These are phyloP conservation scores for Columba janthina DNA, from an alignment of 2,113 vertebrate genomes.

Conservation along the genomic window DNA sequence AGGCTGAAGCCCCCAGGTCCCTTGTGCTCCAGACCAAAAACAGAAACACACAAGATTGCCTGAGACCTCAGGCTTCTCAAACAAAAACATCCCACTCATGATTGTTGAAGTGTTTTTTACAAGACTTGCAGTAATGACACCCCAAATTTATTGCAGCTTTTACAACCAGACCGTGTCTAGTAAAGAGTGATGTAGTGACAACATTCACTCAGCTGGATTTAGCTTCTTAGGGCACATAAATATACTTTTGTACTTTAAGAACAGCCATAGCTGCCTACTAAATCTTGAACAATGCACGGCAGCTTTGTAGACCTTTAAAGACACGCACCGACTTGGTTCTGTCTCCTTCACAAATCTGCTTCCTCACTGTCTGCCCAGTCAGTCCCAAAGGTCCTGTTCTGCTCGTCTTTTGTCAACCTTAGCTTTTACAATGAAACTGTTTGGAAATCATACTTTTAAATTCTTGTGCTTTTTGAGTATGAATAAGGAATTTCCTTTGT, in stretches of 20 bases:
- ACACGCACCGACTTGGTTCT: neutral
- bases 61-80: neutral
- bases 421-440: slow-evolving; percentile 16
- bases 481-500: neutral
- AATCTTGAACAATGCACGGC: slow-evolving; percentile 41
- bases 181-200: slow-evolving; percentile 59
- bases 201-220: slow-evolving; percentile 47
- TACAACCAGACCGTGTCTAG: slow-evolving; percentile 18
- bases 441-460: neutral
- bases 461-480: neutral
- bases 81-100: slow-evolving; percentile 5
- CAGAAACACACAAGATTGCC: neutral
- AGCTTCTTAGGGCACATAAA: slow-evolving; percentile 48
- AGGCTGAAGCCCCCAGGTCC: too few relatives aligned
- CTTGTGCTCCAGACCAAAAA: neutral
- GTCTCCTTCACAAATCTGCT: neutral
- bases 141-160: slow-evolving; percentile 58
- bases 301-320: slow-evolving; percentile 59
- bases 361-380: neutral
- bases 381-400: neutral
- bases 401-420: neutral
- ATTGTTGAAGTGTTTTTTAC: slow-evolving; percentile 30
- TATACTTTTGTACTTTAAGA: slow-evolving; percentile 17
- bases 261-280: slow-evolving; percentile 24
- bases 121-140: slow-evolving; percentile 45